Evolutionary conservation across 2,888 invertebrate genomes (phyloP).

Genomic region (Cotesia congregata): DNA sequence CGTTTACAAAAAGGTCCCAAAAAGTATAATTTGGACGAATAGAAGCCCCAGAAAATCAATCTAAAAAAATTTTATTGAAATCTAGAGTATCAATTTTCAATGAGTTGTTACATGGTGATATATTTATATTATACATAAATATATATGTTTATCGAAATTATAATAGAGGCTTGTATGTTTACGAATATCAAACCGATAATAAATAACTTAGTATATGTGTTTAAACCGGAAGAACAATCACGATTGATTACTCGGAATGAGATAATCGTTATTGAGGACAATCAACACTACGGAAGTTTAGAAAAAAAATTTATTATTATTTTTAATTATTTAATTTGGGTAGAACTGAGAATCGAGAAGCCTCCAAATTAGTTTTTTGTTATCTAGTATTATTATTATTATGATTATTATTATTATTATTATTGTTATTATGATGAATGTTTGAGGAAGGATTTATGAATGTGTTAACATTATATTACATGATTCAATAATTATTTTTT

Average conservation of each 20-base stretch:
- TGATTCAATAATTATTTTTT: constrained; percentile 8
- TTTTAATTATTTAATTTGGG: background rate
- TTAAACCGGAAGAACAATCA: constrained; percentile 46
- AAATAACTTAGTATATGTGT: background rate
- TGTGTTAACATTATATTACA: background rate
- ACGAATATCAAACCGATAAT: constrained; percentile 23
- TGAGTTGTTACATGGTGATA: too few relatives aligned
- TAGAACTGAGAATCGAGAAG: background rate
- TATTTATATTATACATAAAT: too few relatives aligned
- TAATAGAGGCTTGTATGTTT: constrained; percentile 21
- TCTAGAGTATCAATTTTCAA: too few relatives aligned
- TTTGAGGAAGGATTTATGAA: constrained; percentile 18
- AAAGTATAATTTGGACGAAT: too few relatives aligned
- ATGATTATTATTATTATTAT: too few relatives aligned
- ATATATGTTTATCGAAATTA: constrained; percentile 23
- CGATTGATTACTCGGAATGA: constrained; percentile 41
- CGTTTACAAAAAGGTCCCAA: too few relatives aligned
- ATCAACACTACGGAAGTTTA: background rate
- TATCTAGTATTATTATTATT: too few relatives aligned
- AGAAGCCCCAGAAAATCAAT: too few relatives aligned
- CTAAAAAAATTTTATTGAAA: too few relatives aligned
- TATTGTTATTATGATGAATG: too few relatives aligned
- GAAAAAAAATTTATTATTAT: constrained; percentile 11
- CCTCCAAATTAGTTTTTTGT: background rate
- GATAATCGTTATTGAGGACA: constrained; percentile 27